A percentile compares a stretch with the other conserved stretches of the same genome.
These are phyloP conservation scores for Octomys mimax DNA, from an alignment of 2,797 vertebrate genomes.

Conservation along the genomic window DNA sequence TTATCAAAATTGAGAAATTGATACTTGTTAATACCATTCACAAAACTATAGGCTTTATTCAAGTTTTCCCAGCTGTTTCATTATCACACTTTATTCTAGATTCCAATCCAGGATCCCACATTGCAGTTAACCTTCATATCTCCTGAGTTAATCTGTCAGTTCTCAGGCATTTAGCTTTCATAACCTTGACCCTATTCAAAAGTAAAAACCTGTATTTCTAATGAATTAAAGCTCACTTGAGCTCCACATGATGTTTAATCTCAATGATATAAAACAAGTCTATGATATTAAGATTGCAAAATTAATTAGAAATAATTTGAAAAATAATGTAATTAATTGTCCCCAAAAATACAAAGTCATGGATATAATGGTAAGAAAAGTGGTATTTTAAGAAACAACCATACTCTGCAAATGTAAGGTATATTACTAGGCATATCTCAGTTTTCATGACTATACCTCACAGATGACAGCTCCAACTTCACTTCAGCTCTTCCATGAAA, in stretches of 20 bases:
- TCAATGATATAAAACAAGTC: conserved; percentile 36
- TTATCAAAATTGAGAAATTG: conserved; percentile 52
- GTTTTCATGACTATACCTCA: background rate
- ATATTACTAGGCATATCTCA: background rate
- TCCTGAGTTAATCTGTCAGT: conserved; percentile 11
- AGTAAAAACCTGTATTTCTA: background rate
- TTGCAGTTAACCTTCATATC: background rate
- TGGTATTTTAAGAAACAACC: conserved; percentile 5
- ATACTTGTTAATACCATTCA: background rate
- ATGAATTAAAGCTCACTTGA: conserved; percentile 25
- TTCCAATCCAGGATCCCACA: background rate
- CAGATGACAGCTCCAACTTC: background rate
- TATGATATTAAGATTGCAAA: conserved; percentile 52
- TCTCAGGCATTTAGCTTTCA: conserved; percentile 20
- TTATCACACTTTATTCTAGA: background rate
- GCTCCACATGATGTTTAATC: conserved; percentile 32
- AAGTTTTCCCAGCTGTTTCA: background rate
- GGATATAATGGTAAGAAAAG: background rate
- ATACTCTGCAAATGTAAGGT: background rate
- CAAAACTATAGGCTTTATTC: background rate
- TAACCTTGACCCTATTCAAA: background rate
- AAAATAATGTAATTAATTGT: conserved; percentile 43
- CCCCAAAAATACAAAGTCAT: background rate
- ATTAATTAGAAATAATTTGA: conserved; percentile 46
- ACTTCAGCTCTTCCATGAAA: conserved; percentile 35